Base-by-base conservation (phyloP, 2,113 vertebrate genomes). In the Pterocles gutturalis region DNA sequence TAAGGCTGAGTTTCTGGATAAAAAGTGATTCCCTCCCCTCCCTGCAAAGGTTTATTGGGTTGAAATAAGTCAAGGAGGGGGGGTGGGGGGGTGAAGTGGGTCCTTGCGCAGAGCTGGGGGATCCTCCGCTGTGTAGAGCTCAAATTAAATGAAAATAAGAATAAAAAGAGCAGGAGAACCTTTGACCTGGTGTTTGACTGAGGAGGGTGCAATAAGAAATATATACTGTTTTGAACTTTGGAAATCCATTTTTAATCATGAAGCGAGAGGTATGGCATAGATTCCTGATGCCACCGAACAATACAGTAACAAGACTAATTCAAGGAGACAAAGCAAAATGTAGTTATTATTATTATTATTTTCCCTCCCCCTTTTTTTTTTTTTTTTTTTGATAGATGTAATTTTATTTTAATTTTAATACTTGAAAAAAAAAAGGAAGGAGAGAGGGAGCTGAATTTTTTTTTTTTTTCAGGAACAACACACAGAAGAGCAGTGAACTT, bases 231-330 rank as follows among this genome's bases (percentile, higher is more conserved):
- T 83, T 81, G 88, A 93, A 95, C 93, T 95, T 93, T 93, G 91
- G 93, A 91, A 93, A 93, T 91, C 29, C 95, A 89, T 96, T 93
- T 95, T 93, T 87, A 96, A 96, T 96, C 95, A 90, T 43, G 89
- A 92, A 90, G 92, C 87, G 73, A 87, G 93, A 96, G 91, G 85
- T 49, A 45, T 53, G 91, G 77, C 81, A 87, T 61, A 83, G 69
- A 92, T 77, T 67, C 82, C 77, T 83, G 81, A 49, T 83, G 88
- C 85, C 93, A 67, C 48, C 58, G 72, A 92, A 93, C 88, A 87
- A 95, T 89, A 81, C 85, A 77, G 91, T 71, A 94, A 89, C 93
- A 86, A 95, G 93, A 83, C 71, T 55, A 33, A 71, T 26, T 34
- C 93, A 65, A 89, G 91, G 88, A 93, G 88, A 96, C 93, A 95